Conservation (phyloP, 2,113 vertebrate genomes). For the Sterrhoptilus dennistouni region DNA sequence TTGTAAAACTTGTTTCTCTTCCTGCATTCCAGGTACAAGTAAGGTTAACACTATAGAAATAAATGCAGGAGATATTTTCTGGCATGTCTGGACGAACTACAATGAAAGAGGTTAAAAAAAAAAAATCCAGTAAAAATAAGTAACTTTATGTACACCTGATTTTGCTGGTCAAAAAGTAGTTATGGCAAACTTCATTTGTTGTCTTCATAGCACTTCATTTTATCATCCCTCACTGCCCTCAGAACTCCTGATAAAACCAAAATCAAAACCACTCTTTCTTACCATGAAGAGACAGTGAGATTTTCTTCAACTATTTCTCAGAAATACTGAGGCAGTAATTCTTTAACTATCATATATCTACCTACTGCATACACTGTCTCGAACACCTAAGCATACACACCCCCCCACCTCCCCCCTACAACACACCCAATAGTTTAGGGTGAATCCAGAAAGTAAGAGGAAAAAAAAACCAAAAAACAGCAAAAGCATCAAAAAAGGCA, state of each 20-base stretch:
- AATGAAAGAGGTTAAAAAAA: not conserved
- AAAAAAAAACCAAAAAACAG: not conserved
- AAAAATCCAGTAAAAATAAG: not conserved
- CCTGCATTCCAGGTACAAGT: constrained; percentile 73
- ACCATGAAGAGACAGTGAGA: not conserved
- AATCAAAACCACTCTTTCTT: not conserved
- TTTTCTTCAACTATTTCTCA: not conserved
- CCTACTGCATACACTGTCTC: not conserved
- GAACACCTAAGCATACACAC: not conserved
- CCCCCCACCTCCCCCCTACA: rapidly evolving
- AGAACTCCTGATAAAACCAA: not conserved
- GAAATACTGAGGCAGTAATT: not conserved
- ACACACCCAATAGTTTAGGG: not conserved
- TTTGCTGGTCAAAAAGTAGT: not conserved
- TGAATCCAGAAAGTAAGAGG: not conserved
- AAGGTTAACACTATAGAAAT: constrained; percentile 26
- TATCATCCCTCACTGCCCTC: not conserved
- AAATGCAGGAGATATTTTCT: constrained; percentile 74
- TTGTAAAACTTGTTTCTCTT: constrained; percentile 1
- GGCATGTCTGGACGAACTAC: constrained; percentile 68
- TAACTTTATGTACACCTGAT: not conserved
- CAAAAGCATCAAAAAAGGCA: not conserved
- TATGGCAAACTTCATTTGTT: not conserved
- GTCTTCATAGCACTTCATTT: not conserved
- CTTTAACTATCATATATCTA: not conserved